phyloP scores from a whole-genome alignment of 2,888 invertebrate genomes.

The Eulithis testata region DNA sequence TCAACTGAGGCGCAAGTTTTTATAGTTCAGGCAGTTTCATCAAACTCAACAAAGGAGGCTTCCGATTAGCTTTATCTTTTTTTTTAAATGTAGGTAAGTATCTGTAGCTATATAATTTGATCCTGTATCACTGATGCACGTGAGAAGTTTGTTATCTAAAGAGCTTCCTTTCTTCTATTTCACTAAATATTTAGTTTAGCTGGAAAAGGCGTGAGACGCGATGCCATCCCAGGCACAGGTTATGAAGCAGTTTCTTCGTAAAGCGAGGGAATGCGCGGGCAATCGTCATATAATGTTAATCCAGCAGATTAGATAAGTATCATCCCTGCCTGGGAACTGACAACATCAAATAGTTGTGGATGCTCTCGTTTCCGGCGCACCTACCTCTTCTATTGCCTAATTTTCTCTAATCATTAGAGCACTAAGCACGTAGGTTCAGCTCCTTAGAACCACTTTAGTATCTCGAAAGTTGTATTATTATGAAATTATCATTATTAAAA shows the following conservation, averaged over 20 bases:
- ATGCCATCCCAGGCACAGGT: constrained; percentile 43
- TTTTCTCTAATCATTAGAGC: neutral
- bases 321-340: constrained; percentile 72
- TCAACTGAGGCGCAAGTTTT: neutral
- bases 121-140: constrained; percentile 40
- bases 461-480: too few relatives aligned
- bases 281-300: constrained; percentile 74
- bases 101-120: constrained; percentile 19
- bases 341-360: constrained; percentile 63
- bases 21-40: too few relatives aligned
- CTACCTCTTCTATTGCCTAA: constrained; percentile 5
- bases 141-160: constrained; percentile 73
- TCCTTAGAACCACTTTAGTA: too few relatives aligned
- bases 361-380: constrained; percentile 56
- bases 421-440: neutral
- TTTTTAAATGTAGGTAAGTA: neutral
- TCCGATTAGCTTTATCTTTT: neutral
- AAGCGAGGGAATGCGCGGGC: constrained; percentile 58
- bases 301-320: constrained; percentile 75
- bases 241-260: constrained; percentile 14
- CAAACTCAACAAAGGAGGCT: neutral
- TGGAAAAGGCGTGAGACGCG: constrained; percentile 61
- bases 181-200: constrained; percentile 79
- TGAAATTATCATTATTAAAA: too few relatives aligned
- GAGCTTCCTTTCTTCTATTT: constrained; percentile 69